These are phyloP conservation scores for Brienomyrus brachyistius DNA, from an alignment of 2,113 vertebrate species.

Conservation along the genomic window DNA sequence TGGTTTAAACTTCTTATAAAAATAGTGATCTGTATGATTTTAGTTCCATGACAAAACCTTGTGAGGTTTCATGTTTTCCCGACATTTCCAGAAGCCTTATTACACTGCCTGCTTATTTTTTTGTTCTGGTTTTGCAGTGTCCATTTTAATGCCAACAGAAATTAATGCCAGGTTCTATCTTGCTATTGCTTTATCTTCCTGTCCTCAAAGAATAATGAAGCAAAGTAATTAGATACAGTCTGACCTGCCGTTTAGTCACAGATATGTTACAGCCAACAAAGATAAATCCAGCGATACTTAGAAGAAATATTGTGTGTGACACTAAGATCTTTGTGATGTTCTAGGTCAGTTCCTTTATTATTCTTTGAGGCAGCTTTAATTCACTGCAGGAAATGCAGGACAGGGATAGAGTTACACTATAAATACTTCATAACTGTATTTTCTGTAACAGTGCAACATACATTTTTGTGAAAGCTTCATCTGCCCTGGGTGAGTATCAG, in stretches of 20 bases:
- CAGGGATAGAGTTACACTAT: conserved; percentile 44
- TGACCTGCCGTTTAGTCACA: not conserved
- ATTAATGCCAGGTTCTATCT: not conserved
- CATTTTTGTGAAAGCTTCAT: conserved; percentile 18
- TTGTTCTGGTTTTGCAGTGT: not conserved
- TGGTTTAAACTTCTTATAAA: not conserved
- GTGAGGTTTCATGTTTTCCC: not conserved
- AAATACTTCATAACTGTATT: conserved; percentile 41
- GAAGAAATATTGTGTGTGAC: conserved; percentile 27
- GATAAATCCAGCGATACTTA: not conserved
- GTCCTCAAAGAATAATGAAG: not conserved
- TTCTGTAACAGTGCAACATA: conserved; percentile 16
- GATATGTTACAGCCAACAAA: conserved; percentile 31
- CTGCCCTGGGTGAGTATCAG: conserved; percentile 27
- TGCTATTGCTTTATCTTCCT: not conserved
- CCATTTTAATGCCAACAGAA: not conserved
- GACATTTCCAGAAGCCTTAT: not conserved
- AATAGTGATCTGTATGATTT: not conserved
- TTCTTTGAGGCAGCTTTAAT: conserved; percentile 6
- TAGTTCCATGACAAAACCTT: not conserved
- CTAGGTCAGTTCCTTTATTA: conserved; percentile 46
- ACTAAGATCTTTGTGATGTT: conserved; percentile 36
- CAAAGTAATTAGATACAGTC: conserved; percentile 6
- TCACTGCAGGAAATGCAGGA: conserved; percentile 17
- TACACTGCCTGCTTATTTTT: not conserved